Evolutionary conservation across 2,113 vertebrate genomes (phyloP).

Genomic region (Dicaeum eximium): DNA sequence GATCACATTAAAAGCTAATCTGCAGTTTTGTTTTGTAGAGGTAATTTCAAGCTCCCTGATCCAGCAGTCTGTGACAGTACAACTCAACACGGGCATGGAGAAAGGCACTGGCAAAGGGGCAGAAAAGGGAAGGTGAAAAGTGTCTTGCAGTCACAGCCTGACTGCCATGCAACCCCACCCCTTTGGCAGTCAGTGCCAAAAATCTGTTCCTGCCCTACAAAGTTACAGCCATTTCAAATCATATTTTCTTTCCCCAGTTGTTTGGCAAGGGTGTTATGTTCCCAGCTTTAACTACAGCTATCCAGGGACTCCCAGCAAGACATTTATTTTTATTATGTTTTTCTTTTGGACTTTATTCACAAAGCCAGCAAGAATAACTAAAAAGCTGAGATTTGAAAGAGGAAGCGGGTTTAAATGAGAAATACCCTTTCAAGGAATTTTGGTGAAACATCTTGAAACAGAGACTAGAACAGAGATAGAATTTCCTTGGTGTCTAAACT

Average conservation of each 20-base stretch:
- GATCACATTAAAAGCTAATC: background rate
- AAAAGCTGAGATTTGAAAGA: constrained; percentile 6
- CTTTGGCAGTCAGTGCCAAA: background rate
- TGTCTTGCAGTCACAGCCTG: background rate
- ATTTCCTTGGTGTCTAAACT: constrained; percentile 29
- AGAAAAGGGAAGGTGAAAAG: background rate
- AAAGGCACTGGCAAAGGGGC: background rate
- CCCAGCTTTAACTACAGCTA: constrained; percentile 40
- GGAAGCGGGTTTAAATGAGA: background rate
- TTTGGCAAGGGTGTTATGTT: constrained; percentile 41
- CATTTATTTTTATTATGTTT: constrained; percentile 36
- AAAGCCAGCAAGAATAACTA: background rate
- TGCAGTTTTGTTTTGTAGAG: background rate
- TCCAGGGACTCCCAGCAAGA: constrained; percentile 17
- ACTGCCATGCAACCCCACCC: background rate
- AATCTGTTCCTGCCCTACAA: background rate
- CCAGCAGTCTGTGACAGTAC: background rate
- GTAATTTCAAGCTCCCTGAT: background rate
- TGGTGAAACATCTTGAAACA: constrained; percentile 1
- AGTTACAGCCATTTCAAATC: background rate
- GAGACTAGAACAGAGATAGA: background rate
- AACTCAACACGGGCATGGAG: background rate
- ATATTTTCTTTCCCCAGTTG: background rate
- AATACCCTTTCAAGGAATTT: constrained; percentile 34
- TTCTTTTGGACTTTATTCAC: constrained; percentile 32